Percentiles rank a stretch among this genome's conserved stretches.
phyloP scores from a whole-genome alignment of 1,140 invertebrate genomes.

The Drosophila lacertosa region DNA sequence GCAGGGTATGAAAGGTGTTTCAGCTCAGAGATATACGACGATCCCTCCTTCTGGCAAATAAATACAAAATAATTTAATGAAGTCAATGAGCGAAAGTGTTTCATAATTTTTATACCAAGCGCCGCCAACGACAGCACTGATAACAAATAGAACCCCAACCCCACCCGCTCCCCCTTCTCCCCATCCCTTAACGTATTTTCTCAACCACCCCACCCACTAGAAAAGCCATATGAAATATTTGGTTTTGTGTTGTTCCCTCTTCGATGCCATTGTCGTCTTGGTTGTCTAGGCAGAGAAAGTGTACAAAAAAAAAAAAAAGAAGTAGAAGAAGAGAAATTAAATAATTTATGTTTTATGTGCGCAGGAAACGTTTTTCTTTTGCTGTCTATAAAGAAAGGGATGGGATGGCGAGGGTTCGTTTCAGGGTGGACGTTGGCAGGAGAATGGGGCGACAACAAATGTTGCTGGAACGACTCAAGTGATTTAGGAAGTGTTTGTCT shows the following conservation, averaged over 20 bases:
- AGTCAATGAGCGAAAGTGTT: conserved; percentile 73
- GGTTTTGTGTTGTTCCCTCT: conserved; percentile 9
- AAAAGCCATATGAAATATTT: conserved; percentile 40
- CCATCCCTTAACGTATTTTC: not conserved
- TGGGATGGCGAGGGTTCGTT: not conserved
- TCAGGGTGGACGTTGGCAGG: not conserved
- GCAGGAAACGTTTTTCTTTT: conserved; percentile 70
- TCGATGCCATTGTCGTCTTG: conserved; percentile 2
- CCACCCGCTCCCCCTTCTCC: not conserved
- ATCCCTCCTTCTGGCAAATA: conserved; percentile 24
- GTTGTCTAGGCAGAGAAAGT: conserved; percentile 27
- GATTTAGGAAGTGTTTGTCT: conserved; percentile 83
- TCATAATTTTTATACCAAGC: conserved; percentile 77
- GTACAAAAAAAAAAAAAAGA: conserved; percentile 33
- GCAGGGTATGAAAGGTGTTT: conserved; percentile 22
- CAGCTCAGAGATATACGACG: conserved; percentile 23
- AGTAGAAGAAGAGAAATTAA: no score
- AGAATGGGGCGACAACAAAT: no score
- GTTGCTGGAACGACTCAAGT: conserved; percentile 62
- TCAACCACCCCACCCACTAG: not conserved
- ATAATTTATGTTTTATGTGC: conserved; percentile 82
- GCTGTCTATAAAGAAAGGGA: conserved; percentile 26
- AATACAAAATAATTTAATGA: conserved; percentile 74
- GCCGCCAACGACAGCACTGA: conserved; percentile 61
- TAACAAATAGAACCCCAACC: conserved; percentile 33